Conservation (phyloP, 2,113 vertebrate genomes). For the Rhinichthys klamathensis region DNA sequence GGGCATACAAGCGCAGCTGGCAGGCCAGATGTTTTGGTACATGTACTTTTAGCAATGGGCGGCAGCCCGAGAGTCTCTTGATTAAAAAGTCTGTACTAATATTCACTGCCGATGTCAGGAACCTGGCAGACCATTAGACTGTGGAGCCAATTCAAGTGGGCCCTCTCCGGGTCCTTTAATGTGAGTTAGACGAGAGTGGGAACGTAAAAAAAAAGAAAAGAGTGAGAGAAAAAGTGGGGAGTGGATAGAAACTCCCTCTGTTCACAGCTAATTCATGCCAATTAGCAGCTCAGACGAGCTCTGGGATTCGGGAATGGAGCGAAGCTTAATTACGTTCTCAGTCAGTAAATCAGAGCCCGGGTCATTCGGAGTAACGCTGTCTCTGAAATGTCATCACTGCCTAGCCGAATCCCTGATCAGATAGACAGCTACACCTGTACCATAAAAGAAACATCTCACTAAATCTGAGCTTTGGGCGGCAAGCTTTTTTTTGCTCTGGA, state of each 20-base stretch:
- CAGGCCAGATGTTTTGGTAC: slow-evolving; percentile 45
- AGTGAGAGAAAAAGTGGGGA: background rate
- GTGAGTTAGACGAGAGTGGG: background rate
- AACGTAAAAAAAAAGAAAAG: background rate
- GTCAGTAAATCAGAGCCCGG: slow-evolving; percentile 36
- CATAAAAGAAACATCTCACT: background rate
- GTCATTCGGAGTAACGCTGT: slow-evolving; percentile 8
- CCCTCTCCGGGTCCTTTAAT: slow-evolving; percentile 18
- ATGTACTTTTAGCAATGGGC: slow-evolving; percentile 40
- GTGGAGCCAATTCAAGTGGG: slow-evolving; percentile 27
- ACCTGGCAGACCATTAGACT: slow-evolving; percentile 52
- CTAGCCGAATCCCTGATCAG: slow-evolving; percentile 7
- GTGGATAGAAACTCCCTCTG: slow-evolving; percentile 20
- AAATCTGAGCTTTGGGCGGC: background rate
- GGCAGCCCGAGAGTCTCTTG: slow-evolving; percentile 44
- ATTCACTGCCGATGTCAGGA: slow-evolving; percentile 47
- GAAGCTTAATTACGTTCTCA: slow-evolving; percentile 50
- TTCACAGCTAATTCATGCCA: slow-evolving; percentile 51
- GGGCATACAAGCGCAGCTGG: slow-evolving; percentile 26
- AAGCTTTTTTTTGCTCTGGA: background rate
- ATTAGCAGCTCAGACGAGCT: slow-evolving; percentile 45
- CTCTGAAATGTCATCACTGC: slow-evolving; percentile 19
- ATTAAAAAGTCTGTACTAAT: slow-evolving; percentile 60
- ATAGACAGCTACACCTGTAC: background rate
- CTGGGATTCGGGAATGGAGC: slow-evolving; percentile 28